Base-by-base conservation (phyloP, 2,113 vertebrate species). In the Peucedramus taeniatus region DNA sequence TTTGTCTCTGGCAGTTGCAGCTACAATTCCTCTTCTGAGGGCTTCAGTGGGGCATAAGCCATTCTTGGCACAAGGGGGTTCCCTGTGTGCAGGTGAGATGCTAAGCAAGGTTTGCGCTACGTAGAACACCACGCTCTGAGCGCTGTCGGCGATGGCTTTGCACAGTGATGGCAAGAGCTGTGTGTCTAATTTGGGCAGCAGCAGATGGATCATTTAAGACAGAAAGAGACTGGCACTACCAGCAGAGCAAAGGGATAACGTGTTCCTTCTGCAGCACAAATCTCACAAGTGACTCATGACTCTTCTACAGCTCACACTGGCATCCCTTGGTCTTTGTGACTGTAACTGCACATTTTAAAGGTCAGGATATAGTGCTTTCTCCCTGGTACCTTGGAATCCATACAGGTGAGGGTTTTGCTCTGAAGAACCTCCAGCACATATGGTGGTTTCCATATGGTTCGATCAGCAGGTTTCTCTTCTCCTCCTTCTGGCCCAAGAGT, bases 281-380 rank as follows among this genome's bases (percentile, higher is more conserved):
- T 96, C 93, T 94, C 91, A 30, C 84, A 91, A 93, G 93, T 96
- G 95, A 96, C 93, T 97, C 96, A 97, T 92, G 94, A 87, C 93
- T 93, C 89, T 91, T 72, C 76, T 76, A 50, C 70, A 87, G 93
- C 74, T 96, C 93, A 84, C 0, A 7, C 78, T 93, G 93, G 87
- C 91, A 72, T 87, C 81, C 54, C 39, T 89, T 87, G 87, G 75
- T 95, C 95, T 93, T 76, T 93, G 61, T 76, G 87, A 79, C 65
- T 68, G 60, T 40, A 83, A 91, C 47, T 87, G 76, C 89, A 94
- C 59, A 79, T 78, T 89, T 95, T 91, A 95, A 95, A 97, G 91
- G 89, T 94, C 89, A 95, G 53, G 66, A 78, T 56, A 19, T 13
- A 78, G 81, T 2, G 13, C 47, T 78, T 81, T 71, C 90, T 81